Evolutionary conservation across 2,888 invertebrate species (phyloP).

Genomic region (Gisinianus flammeolus): DNA sequence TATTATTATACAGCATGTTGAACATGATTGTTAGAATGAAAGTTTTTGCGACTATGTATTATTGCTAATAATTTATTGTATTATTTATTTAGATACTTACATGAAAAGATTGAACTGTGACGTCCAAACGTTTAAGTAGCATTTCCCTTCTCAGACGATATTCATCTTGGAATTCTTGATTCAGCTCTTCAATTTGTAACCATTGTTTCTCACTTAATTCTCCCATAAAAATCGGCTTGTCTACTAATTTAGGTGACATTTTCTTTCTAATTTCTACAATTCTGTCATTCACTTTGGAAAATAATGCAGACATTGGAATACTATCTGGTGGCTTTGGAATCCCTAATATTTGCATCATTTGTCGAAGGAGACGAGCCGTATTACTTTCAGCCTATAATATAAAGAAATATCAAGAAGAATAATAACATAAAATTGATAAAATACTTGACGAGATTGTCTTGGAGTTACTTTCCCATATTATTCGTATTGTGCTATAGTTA

Average conservation of each 20-base stretch:
- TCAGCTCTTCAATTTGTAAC: slow-evolving; percentile 73
- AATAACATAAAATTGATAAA: background rate
- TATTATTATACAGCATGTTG: background rate
- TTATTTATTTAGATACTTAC: slow-evolving; percentile 67
- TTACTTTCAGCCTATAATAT: slow-evolving; percentile 76
- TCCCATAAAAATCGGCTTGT: slow-evolving; percentile 76
- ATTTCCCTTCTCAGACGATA: slow-evolving; percentile 84
- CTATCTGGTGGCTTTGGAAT: slow-evolving; percentile 87
- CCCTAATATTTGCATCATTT: slow-evolving; percentile 77
- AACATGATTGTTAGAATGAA: background rate
- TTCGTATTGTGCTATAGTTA: no score
- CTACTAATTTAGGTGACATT: slow-evolving; percentile 68
- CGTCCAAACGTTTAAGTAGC: slow-evolving; percentile 88
- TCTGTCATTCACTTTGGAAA: slow-evolving; percentile 76
- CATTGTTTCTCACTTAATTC: slow-evolving; percentile 81
- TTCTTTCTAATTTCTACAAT: slow-evolving; percentile 61
- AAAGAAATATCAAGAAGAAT: slow-evolving; percentile 37
- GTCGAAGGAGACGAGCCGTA: slow-evolving; percentile 78
- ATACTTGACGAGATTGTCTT: no score
- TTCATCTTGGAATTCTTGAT: slow-evolving; percentile 78
- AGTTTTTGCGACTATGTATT: no score
- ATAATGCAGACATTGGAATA: slow-evolving; percentile 76
- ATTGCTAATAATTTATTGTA: no score
- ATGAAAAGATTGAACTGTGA: slow-evolving; percentile 95
- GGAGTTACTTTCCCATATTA: no score